These are phyloP conservation scores for Hippocampus comes DNA, from an alignment of 2,113 vertebrate species.

Conservation along the genomic window DNA sequence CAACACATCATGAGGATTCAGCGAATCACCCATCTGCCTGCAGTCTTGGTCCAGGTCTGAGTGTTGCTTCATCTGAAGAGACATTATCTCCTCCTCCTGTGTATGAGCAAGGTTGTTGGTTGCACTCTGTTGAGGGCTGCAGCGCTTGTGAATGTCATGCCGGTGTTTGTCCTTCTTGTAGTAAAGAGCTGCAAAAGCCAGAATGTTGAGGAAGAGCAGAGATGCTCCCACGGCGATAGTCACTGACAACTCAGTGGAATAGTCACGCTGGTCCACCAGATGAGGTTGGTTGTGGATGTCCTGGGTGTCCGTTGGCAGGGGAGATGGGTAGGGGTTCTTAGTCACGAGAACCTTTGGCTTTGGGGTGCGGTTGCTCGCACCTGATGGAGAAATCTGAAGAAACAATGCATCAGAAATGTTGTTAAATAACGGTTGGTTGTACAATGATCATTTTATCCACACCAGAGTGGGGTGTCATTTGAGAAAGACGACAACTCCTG, in stretches of 20 bases:
- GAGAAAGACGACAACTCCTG: no score
- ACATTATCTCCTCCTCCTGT: conserved; percentile 99
- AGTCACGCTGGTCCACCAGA: conserved; percentile 95
- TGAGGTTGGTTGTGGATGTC: conserved; percentile 92
- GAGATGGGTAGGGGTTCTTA: conserved; percentile 83
- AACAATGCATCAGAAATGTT: background rate
- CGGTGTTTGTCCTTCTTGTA: conserved; percentile 98
- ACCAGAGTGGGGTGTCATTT: no score
- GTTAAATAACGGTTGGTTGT: background rate
- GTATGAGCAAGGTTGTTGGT: conserved; percentile 93
- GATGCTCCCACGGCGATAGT: conserved; percentile 97
- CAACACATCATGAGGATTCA: conserved; percentile 95
- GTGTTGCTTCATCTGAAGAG: conserved; percentile 99
- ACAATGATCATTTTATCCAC: no score
- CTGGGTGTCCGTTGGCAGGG: conserved; percentile 89
- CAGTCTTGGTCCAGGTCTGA: conserved; percentile 96
- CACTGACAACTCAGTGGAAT: conserved; percentile 94
- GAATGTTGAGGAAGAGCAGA: conserved; percentile 94
- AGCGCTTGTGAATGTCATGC: conserved; percentile 92
- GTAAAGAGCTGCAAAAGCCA: conserved; percentile 95
- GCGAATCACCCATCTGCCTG: conserved; percentile 75
- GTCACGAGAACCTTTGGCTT: conserved; percentile 83
- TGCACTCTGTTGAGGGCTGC: conserved; percentile 90
- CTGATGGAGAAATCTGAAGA: conserved; percentile 82
- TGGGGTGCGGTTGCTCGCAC: conserved; percentile 87